These are phyloP conservation scores for Drosophila pseudoananassae DNA, from an alignment of 1,140 invertebrate species.

Conservation along the genomic window DNA sequence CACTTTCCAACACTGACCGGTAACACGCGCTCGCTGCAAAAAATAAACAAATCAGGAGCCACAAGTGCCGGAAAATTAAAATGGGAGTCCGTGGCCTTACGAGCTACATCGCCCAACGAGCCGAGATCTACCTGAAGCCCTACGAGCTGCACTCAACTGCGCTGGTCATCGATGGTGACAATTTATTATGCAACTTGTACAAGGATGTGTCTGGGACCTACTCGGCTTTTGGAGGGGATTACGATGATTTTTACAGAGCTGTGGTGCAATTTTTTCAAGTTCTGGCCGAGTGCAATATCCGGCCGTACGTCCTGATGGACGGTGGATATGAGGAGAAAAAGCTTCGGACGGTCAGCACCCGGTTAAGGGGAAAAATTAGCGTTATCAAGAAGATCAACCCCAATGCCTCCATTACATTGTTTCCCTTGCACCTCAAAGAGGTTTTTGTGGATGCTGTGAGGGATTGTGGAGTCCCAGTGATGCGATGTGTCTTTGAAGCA, in stretches of 20 bases:
- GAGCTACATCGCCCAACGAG: constrained; percentile 90
- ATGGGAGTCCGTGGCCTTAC: constrained; percentile 94
- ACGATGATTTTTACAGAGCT: constrained; percentile 89
- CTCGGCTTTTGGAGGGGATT: constrained; percentile 93
- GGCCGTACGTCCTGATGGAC: constrained; percentile 91
- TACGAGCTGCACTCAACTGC: constrained; percentile 88
- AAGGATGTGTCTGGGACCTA: constrained; percentile 86
- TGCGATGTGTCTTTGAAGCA: constrained; percentile 93
- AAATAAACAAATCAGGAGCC: constrained; percentile 43
- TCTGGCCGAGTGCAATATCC: constrained; percentile 89
- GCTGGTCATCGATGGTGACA: constrained; percentile 93
- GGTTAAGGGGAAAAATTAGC: constrained; percentile 87
- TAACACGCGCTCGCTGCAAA: constrained; percentile 42
- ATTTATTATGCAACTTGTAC: constrained; percentile 90
- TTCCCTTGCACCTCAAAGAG: constrained; percentile 89
- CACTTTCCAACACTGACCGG: constrained; percentile 4
- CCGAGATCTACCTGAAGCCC: constrained; percentile 87
- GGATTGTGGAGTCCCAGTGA: constrained; percentile 87
- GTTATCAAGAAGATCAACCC: constrained; percentile 85
- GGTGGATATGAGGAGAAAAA: constrained; percentile 92
- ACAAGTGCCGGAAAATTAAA: constrained; percentile 84
- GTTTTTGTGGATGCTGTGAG: constrained; percentile 89
- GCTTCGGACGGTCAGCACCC: constrained; percentile 87
- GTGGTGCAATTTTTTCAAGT: constrained; percentile 89
- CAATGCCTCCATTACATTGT: constrained; percentile 85